Conservation (phyloP, 2,797 vertebrate genomes). For the Erethizon dorsatum region DNA sequence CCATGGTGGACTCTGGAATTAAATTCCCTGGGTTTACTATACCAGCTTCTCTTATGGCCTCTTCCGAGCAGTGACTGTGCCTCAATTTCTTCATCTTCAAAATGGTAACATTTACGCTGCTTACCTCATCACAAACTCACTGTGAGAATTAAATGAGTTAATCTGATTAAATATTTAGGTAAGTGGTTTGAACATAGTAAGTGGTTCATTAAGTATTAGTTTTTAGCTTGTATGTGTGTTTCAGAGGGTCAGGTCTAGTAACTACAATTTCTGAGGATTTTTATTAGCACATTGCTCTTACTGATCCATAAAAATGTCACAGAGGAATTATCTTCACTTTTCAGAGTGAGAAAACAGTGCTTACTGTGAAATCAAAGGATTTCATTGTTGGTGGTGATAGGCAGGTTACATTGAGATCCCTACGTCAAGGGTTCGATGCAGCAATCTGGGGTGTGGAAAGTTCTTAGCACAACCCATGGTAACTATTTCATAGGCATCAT, state of each 20-base stretch:
- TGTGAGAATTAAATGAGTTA: background rate
- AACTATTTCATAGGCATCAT: background rate
- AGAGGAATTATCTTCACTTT: background rate
- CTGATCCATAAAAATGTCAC: background rate
- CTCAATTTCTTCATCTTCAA: background rate
- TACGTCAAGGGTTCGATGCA: background rate
- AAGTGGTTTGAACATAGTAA: background rate
- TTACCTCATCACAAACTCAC: background rate
- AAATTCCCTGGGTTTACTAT: background rate
- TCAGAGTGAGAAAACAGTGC: background rate
- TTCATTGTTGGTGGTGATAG: background rate
- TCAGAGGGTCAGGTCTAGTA: background rate
- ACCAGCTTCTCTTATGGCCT: too few relatives aligned
- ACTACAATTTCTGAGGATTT: background rate
- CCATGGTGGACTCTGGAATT: background rate
- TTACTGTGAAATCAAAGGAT: background rate
- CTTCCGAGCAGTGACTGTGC: background rate
- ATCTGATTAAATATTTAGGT: background rate
- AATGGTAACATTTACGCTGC: background rate
- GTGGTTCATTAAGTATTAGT: background rate
- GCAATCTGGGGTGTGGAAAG: rapidly evolving
- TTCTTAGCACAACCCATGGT: background rate
- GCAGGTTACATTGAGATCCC: background rate
- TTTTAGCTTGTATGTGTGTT: background rate
- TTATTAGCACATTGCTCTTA: background rate